phyloP scores from a whole-genome alignment of 2,113 vertebrate species.

The Centropus bengalensis region DNA sequence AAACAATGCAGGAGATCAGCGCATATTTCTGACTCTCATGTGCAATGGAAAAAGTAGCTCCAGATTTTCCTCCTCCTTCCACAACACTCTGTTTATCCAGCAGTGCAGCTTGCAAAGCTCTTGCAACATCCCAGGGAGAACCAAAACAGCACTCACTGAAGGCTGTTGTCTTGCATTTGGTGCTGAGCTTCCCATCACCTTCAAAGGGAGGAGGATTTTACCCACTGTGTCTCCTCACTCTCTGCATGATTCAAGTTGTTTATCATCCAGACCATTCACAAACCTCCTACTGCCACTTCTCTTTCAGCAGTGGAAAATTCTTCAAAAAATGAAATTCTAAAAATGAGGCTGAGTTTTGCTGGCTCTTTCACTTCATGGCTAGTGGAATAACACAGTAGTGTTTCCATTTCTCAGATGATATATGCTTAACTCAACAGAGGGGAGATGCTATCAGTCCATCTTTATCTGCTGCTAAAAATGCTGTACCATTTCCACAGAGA shows the following conservation, averaged over 20 bases:
- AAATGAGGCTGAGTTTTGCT: neutral
- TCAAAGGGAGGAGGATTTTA: neutral
- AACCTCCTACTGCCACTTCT: neutral
- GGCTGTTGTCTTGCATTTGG: accelerated
- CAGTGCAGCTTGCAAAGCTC: neutral
- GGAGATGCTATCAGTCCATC: neutral
- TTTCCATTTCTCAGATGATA: neutral
- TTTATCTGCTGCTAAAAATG: neutral
- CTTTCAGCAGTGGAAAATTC: conserved; percentile 16
- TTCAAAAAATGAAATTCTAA: conserved; percentile 3
- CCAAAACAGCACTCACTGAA: neutral
- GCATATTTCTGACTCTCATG: neutral
- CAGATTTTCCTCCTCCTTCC: neutral
- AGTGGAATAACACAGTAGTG: neutral
- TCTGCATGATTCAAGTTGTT: neutral
- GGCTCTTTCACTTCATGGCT: neutral
- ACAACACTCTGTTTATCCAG: neutral
- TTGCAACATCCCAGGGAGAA: neutral
- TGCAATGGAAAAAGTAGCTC: neutral
- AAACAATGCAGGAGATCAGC: neutral
- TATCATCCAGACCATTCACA: conserved; percentile 8
- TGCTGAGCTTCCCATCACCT: accelerated
- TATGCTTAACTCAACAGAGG: neutral
- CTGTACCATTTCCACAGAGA: neutral
- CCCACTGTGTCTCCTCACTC: neutral